Base-by-base conservation (phyloP, 2,113 vertebrate species). In the Motacilla tschutschensis region DNA sequence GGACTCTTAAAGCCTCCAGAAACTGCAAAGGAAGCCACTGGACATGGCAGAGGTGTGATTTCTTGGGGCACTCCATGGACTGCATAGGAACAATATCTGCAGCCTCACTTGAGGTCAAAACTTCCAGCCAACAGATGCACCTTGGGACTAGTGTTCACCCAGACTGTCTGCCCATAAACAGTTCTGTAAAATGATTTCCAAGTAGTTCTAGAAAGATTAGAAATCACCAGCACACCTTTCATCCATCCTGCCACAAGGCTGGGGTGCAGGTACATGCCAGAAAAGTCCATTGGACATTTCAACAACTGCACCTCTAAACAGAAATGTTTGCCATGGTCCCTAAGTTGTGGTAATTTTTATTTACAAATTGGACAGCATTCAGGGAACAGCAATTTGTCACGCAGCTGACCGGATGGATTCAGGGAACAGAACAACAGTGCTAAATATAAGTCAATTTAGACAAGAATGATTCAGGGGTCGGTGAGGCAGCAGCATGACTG, bases 361-460 rank as follows among this genome's bases (percentile, higher is more conserved):
- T 78, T 75, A 85, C 54, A 69, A 75, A 85, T 19, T 85, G 83
- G 88, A 88, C 50, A n/a, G 80, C 46, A 47, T 69, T 93, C 93
- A 88, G 80, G 75, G 78, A 93, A 92, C 80, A 76, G 70, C 35
- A 20, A 80, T 88, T 83, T 69, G 80, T 92, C 91, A 94, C 1
- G 25, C 83, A 85, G 83, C 91, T 94, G 91, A 92, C 85, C 62
- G 40, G 91, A 79, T 58, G 66, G 83, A 83, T 60, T 36, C 77
- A 73, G 85, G 64, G 85, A 93, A 94, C 71, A 87, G 77, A 94
- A 75, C 47, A 94, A 84, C 83, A 78, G 46, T 54, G 77, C 85
- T 94, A 89, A 93, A 93, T 83, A 91, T 91, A 94, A 85, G 80
- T 85, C 77, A 87, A n/a, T 83, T 88, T 83, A 92, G 85, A 91